phyloP scores from a whole-genome alignment of 2,113 vertebrate species.

The Anoura caudifer region DNA sequence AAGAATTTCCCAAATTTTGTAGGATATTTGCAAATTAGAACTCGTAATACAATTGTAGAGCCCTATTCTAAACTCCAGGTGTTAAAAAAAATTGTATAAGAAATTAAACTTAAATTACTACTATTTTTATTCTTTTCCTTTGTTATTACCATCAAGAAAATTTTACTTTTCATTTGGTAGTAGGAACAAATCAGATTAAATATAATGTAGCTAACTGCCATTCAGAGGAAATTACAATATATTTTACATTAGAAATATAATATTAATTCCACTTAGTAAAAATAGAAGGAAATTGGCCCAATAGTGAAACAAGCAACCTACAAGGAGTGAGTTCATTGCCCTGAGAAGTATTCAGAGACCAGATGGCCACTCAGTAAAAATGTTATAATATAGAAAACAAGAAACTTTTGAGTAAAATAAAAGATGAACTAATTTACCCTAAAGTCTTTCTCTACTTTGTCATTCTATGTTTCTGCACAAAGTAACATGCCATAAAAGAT shows the following conservation, averaged over 20 bases:
- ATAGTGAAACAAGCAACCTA: not conserved
- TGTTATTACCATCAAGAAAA: not conserved
- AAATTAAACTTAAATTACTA: not conserved
- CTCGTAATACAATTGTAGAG: not conserved
- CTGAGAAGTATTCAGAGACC: not conserved
- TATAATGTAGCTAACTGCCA: not conserved
- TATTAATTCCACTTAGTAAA: not conserved
- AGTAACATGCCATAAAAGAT: not conserved
- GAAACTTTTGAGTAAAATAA: not conserved
- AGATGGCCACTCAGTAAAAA: not conserved
- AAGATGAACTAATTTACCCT: not conserved
- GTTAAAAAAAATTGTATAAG: not conserved
- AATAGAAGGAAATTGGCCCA: not conserved
- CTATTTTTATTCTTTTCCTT: not conserved
- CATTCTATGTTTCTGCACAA: not conserved
- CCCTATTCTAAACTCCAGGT: not conserved
- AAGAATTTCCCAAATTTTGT: not conserved
- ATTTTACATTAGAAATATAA: not conserved
- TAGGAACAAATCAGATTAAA: not conserved
- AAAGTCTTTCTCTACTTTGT: not conserved
- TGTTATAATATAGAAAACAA: not conserved
- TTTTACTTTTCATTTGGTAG: not conserved
- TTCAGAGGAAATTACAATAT: not conserved
- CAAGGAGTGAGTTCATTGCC: not conserved
- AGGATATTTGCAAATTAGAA: not conserved